A percentile compares a stretch with the other conserved stretches of the same genome.
phyloP scores from a whole-genome alignment of 2,888 invertebrate species.

The Geotrupes spiniger region DNA sequence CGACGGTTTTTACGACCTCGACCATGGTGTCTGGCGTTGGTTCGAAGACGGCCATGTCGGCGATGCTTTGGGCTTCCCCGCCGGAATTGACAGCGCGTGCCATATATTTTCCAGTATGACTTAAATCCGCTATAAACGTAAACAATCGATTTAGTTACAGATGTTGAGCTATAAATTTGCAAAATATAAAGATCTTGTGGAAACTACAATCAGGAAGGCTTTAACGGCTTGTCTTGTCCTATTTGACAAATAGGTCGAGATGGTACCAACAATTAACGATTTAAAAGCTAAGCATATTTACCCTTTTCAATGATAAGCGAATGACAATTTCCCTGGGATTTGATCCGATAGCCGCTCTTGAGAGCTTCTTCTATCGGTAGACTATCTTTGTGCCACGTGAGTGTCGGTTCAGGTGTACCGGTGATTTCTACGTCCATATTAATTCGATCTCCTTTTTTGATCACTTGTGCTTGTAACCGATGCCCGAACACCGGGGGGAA shows the following conservation, averaged over 20 bases:
- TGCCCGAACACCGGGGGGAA: conserved; percentile 80
- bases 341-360: conserved; percentile 55
- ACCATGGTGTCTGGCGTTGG: conserved; percentile 66
- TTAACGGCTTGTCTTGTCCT: too few species aligned
- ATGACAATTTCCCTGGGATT: conserved; percentile 66
- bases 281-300: too few species aligned
- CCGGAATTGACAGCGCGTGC: conserved; percentile 71
- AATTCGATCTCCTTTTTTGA: conserved; percentile 67
- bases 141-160: conserved; percentile 18
- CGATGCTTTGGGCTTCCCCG: conserved; percentile 80
- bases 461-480: conserved; percentile 71
- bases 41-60: conserved; percentile 72
- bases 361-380: conserved; percentile 57
- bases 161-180: not conserved
- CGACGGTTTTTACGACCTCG: conserved; percentile 64
- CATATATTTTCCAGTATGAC: conserved; percentile 75
- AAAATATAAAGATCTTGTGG: too few species aligned
- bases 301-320: conserved; percentile 71
- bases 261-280: too few species aligned
- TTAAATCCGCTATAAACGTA: conserved; percentile 55
- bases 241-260: too few species aligned
- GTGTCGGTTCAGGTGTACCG: conserved; percentile 71
- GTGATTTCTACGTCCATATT: conserved; percentile 75
- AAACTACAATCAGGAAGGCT: too few species aligned
- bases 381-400: conserved; percentile 74